Conservation (phyloP, 53 echinoderm and acorn worm genomes). For the Echinometra lucunter region DNA sequence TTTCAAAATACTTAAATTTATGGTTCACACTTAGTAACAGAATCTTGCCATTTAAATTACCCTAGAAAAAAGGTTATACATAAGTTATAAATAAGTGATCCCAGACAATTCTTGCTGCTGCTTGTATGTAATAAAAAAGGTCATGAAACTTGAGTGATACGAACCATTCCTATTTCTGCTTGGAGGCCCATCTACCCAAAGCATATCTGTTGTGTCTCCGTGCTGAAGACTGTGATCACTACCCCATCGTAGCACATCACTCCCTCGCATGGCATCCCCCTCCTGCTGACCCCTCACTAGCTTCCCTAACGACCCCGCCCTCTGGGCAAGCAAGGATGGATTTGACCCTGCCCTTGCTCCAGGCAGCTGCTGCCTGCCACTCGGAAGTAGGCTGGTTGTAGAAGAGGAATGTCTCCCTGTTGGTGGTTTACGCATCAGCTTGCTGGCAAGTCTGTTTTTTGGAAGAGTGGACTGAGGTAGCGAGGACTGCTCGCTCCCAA, state of each 20-base stretch:
- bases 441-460: not conserved
- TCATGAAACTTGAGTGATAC: not conserved
- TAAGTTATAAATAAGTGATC: not conserved
- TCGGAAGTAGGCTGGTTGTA: not conserved
- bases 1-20: too few relatives aligned
- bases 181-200: conserved; percentile 34
- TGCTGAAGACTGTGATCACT: conserved; percentile 48
- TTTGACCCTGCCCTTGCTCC: conserved; percentile 37
- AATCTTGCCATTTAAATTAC: not conserved
- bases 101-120: not conserved
- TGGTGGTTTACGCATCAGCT: conserved; percentile 58
- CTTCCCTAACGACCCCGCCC: conserved; percentile 35
- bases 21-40: not conserved
- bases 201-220: not conserved
- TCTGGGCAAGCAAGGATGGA: conserved; percentile 30
- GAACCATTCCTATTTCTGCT: conserved; percentile 41
- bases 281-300: conserved; percentile 5
- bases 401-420: conserved; percentile 48
- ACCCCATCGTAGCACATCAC: conserved; percentile 55
- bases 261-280: not conserved
- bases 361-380: not conserved
- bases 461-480: not conserved
- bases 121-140: not conserved
- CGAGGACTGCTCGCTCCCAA: not conserved
- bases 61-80: not conserved